Evolutionary conservation across 2,113 vertebrate genomes (phyloP).

Genomic region (Cheilinus undulatus): DNA sequence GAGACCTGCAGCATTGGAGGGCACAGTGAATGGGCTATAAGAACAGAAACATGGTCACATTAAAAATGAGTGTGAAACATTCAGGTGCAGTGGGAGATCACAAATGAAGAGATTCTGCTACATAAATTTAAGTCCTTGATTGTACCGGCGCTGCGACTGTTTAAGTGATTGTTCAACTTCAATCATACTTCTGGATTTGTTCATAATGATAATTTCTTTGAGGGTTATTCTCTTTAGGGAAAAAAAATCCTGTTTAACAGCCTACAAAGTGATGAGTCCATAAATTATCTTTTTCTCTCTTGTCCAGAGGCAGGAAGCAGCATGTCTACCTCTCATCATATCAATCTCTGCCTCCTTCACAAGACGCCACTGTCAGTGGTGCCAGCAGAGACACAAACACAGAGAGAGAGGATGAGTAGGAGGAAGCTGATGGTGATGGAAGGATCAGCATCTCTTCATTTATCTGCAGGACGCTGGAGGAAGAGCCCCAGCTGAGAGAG

Average conservation of each 20-base stretch:
- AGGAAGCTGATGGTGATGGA: slow-evolving; percentile 73
- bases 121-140: slow-evolving; percentile 72
- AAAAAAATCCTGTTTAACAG: slow-evolving; percentile 37
- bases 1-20: slow-evolving; percentile 46
- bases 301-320: slow-evolving; percentile 71
- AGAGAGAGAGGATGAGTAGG: slow-evolving; percentile 77
- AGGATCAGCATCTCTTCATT: slow-evolving; percentile 71
- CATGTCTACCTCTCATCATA: slow-evolving; percentile 70
- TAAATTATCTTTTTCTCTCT: slow-evolving; percentile 62
- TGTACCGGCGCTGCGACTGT: slow-evolving; percentile 53
- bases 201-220: slow-evolving; percentile 64
- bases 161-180: slow-evolving; percentile 72
- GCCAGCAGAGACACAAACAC: slow-evolving; percentile 74
- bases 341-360: slow-evolving; percentile 74
- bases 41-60: slow-evolving; percentile 28
- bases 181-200: slow-evolving; percentile 60
- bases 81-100: slow-evolving; percentile 39
- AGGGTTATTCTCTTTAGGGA: slow-evolving; percentile 53
- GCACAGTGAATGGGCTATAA: slow-evolving; percentile 33
- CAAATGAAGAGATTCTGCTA: slow-evolving; percentile 51
- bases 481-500: slow-evolving; percentile 72
- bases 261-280: slow-evolving; percentile 65
- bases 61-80: slow-evolving; percentile 19
- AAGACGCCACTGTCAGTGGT: slow-evolving; percentile 63
- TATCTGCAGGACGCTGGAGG: slow-evolving; percentile 64